Conservation (phyloP, 1,140 invertebrate species). For the Eumaeus atala region DNA sequence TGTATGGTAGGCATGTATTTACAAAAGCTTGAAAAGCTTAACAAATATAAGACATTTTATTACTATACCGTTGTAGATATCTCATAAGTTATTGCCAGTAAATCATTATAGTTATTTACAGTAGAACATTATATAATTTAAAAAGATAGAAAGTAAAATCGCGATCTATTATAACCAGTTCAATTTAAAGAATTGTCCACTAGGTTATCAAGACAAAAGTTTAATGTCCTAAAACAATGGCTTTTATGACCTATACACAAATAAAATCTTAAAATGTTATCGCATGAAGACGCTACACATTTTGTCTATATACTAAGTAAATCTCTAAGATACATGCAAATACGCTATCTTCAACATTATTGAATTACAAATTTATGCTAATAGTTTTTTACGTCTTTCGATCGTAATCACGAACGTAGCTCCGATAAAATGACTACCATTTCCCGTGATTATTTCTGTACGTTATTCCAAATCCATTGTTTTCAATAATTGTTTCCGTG, state of each 20-base stretch:
- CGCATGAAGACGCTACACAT: neutral
- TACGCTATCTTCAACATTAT: slow-evolving; percentile 14
- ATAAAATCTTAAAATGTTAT: too few relatives aligned
- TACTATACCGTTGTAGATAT: too few relatives aligned
- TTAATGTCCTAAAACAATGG: slow-evolving; percentile 4
- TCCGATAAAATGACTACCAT: slow-evolving; percentile 37
- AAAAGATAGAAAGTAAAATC: too few relatives aligned
- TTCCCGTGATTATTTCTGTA: slow-evolving; percentile 39
- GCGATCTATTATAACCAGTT: too few relatives aligned
- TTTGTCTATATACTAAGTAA: neutral
- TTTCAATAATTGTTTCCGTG: slow-evolving; percentile 30
- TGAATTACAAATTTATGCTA: slow-evolving; percentile 13
- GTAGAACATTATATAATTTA: too few relatives aligned
- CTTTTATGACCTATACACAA: neutral
- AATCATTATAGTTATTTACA: too few relatives aligned
- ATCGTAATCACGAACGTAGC: slow-evolving; percentile 27
- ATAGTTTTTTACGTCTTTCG: slow-evolving; percentile 27
- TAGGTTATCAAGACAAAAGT: neutral
- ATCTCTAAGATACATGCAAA: slow-evolving; percentile 22
- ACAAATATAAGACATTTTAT: too few relatives aligned
- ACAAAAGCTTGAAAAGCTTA: too few relatives aligned
- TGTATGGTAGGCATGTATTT: too few relatives aligned
- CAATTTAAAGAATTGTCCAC: too few relatives aligned
- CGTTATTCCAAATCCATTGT: slow-evolving; percentile 35
- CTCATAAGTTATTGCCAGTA: too few relatives aligned